Percentiles rank a stretch among this genome's conserved stretches.
Evolutionary conservation across 2,797 vertebrate species (phyloP).

Genomic region (Hapalemur alaotrensis): DNA sequence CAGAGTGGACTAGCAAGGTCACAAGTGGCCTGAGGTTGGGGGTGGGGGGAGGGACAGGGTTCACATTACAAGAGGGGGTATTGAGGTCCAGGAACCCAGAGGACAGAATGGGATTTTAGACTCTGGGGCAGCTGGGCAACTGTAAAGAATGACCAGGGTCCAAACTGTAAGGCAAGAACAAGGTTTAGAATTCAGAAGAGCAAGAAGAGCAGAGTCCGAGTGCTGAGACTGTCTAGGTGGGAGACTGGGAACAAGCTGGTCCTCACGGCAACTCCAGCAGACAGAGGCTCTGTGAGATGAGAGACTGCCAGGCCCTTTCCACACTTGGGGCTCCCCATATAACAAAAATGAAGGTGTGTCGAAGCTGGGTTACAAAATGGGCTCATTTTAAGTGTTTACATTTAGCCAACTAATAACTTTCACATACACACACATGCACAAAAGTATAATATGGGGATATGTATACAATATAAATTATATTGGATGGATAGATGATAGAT

Average conservation of each 20-base stretch:
- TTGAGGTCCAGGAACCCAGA: neutral
- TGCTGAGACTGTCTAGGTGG: neutral
- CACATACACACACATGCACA: neutral
- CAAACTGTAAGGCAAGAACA: neutral
- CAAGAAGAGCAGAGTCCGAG: neutral
- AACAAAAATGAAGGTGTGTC: neutral
- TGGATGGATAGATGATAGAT: neutral
- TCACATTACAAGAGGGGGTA: neutral
- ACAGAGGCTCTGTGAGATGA: neutral
- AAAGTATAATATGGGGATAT: too few relatives aligned
- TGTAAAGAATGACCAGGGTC: neutral
- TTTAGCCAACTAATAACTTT: neutral
- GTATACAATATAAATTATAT: neutral
- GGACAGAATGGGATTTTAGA: neutral
- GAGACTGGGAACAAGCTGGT: neutral
- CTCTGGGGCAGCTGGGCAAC: neutral
- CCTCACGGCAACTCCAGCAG: neutral
- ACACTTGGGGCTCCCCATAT: accelerated
- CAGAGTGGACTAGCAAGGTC: neutral
- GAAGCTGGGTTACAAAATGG: neutral
- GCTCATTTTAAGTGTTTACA: neutral
- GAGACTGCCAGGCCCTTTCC: too few relatives aligned
- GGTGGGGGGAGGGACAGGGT: neutral
- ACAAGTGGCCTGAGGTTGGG: neutral
- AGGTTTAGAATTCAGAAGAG: neutral